Evolutionary conservation across 30 jellyfish, hydroid and myxozoan genomes (phyloP).

Genomic region (Turritopsis dohrnii): DNA sequence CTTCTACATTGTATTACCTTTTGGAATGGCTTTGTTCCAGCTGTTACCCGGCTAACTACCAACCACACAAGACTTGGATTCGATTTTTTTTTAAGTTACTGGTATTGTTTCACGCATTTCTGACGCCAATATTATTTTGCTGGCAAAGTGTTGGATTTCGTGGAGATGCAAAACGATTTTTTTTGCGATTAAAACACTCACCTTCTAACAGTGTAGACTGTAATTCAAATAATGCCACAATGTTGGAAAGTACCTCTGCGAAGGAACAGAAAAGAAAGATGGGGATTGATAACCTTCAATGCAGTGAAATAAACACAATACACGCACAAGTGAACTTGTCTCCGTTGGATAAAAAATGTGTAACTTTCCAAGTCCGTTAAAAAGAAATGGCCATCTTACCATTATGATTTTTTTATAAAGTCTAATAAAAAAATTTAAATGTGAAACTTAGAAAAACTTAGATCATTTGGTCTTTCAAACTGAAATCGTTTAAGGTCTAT

Average conservation of each 20-base stretch:
- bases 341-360: background rate
- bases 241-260: background rate
- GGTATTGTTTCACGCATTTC: constrained; percentile 50
- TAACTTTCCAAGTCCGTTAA: background rate
- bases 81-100: constrained; percentile 55
- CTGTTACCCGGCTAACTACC: constrained; percentile 26
- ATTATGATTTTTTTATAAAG: no score
- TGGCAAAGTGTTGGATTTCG: constrained; percentile 65
- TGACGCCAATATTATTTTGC: constrained; percentile 62
- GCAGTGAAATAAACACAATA: background rate
- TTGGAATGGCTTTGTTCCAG: constrained; percentile 55
- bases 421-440: no score
- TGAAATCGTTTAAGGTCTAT: no score
- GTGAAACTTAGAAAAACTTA: no score
- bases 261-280: background rate
- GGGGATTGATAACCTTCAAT: background rate
- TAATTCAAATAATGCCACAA: background rate
- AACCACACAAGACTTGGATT: constrained; percentile 22
- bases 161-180: background rate
- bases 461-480: no score
- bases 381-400: no score
- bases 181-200: background rate
- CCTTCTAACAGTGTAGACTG: background rate
- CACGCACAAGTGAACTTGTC: background rate
- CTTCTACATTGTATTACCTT: constrained; percentile 58